Evolutionary conservation across 2,113 vertebrate species (phyloP), one percentile per base, ranked within the genome.

Genomic region (Lagopus muta): DNA sequence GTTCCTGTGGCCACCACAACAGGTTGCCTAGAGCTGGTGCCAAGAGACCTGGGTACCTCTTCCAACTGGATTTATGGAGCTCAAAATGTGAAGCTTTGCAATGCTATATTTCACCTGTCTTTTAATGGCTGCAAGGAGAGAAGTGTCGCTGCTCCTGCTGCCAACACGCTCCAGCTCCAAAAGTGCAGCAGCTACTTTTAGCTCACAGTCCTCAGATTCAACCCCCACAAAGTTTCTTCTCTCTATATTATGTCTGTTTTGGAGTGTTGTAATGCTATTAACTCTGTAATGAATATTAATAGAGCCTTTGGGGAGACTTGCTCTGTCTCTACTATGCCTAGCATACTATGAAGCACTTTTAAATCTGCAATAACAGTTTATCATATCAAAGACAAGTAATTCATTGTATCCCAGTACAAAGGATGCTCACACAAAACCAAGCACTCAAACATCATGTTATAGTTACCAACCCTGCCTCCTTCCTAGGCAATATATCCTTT

Each of bases 181-280:
- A 92, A 90, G 2, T 54, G 73, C 70, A 71, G 76, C 80, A 18
- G 36, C 93, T 92, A 15, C 89, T 94, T 94, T 94, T 83, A 95
- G 91, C 72, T 80, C 82, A 8, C 16, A 86, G 89, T 71, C 83
- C 83, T 81, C 50, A 19, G 30, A 42, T 75, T 34, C 89, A 89
- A 69, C 34, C 28, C 48, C 79, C 84, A 42, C 43, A 15, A 83
- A 90, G 66, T 38, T 78, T 85, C 76, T 76, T 48, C 61, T 66
- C 80, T 54, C 21, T 79, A 11, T 83, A 45, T 42, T 83, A 76
- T 40, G 78, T 66, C 65, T 78, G 79, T 57, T 74, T 90, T 78
- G 71, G 75, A 92, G 80, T 3, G 0, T 5, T 48, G 83, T 82
- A 81, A 80, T 20, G 89, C 93, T 88, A 71, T 27, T 40, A 87